phyloP scores from a whole-genome alignment of 1,140 invertebrate species.

The Telenomus remus region DNA sequence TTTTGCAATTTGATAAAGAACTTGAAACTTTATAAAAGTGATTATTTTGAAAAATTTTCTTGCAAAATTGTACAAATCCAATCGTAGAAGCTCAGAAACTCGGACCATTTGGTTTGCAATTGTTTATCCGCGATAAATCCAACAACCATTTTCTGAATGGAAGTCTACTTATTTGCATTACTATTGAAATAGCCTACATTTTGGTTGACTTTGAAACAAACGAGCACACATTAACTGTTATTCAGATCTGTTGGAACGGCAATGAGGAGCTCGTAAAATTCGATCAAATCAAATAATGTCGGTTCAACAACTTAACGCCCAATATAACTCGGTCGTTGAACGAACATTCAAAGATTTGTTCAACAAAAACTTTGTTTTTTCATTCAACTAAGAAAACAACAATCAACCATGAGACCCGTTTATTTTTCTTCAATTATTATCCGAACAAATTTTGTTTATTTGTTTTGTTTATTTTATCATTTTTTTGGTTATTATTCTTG shows the following conservation, averaged over 20 bases:
- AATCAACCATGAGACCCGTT: conserved; percentile 69
- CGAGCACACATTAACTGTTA: conserved; percentile 23
- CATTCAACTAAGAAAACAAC: conserved; percentile 62
- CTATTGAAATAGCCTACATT: not conserved
- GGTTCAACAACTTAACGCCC: conserved; percentile 61
- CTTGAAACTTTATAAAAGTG: no score
- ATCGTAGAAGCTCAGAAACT: no score
- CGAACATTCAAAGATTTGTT: conserved; percentile 70
- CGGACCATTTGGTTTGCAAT: no score
- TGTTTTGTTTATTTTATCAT: no score
- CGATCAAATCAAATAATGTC: conserved; percentile 70
- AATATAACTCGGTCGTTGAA: conserved; percentile 71
- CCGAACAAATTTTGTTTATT: no score
- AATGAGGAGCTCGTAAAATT: conserved; percentile 66
- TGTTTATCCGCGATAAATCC: no score
- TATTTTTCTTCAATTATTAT: conserved; percentile 69
- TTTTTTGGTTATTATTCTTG: no score
- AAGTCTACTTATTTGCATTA: not conserved
- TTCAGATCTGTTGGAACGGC: conserved; percentile 22
- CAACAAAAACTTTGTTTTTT: conserved; percentile 67
- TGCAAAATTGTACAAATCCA: no score
- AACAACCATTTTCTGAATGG: not conserved
- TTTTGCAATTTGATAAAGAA: no score
- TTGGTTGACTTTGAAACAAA: conserved; percentile 35
- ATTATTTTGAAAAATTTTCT: no score